A percentile compares a stretch with the other conserved stretches of the same genome.
These are phyloP conservation scores for Seira musarum DNA, from an alignment of 2,888 invertebrate species.

Conservation along the genomic window DNA sequence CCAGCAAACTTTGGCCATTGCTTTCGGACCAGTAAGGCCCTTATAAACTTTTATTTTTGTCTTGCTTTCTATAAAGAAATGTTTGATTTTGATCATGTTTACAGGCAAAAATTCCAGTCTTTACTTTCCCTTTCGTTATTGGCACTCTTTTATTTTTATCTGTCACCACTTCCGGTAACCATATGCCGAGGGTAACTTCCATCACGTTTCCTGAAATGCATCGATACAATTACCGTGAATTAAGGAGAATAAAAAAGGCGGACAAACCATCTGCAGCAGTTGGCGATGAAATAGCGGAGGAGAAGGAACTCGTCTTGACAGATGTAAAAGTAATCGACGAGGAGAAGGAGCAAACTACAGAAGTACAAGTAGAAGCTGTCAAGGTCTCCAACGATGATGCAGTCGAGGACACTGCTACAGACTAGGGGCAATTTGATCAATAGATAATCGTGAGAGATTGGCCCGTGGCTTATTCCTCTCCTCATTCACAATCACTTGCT, in stretches of 20 bases:
- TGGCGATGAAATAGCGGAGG: constrained; percentile 55
- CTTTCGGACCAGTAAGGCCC: constrained; percentile 70
- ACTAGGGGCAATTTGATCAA: too few species aligned
- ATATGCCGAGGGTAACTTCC: constrained; percentile 70
- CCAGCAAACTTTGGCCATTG: constrained; percentile 71
- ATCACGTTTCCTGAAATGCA: constrained; percentile 72
- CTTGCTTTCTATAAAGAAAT: not conserved
- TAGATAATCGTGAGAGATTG: too few species aligned
- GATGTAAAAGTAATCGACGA: constrained; percentile 65
- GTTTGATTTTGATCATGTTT: constrained; percentile 17
- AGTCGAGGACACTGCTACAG: not conserved
- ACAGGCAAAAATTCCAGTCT: constrained; percentile 70
- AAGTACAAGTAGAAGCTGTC: not conserved
- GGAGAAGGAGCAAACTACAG: not conserved
- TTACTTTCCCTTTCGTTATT: constrained; percentile 72
- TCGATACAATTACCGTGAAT: constrained; percentile 69
- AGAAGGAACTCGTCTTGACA: constrained; percentile 65
- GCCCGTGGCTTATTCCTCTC: too few species aligned
- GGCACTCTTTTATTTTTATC: constrained; percentile 72
- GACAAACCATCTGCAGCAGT: constrained; percentile 13
- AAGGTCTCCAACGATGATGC: not conserved
- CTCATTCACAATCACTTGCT: too few species aligned
- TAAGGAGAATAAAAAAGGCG: constrained; percentile 2
- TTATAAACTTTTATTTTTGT: not conserved
- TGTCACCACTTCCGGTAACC: constrained; percentile 70